Conservation (phyloP, 2,888 invertebrate species). For the Sphaerophoria taeniata region DNA sequence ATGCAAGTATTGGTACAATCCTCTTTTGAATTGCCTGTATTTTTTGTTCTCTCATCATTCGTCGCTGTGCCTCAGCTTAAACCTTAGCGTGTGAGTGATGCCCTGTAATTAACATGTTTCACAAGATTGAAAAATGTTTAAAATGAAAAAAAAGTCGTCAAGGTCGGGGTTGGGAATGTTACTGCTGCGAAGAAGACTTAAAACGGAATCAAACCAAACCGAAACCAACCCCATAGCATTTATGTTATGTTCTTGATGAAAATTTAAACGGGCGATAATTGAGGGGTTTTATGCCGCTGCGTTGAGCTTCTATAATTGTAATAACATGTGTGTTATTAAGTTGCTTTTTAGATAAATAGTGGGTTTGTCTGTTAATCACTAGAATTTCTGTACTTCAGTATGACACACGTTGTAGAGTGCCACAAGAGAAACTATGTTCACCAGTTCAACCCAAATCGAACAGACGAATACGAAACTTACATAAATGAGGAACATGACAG, state of each 20-base stretch:
- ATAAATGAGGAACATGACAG: no score
- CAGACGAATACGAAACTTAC: no score
- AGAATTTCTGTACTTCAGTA: no score
- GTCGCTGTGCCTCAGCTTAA: no score
- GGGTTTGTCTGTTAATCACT: no score
- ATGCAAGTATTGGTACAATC: no score
- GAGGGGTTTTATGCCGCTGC: slow-evolving; percentile 54
- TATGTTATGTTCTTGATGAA: slow-evolving; percentile 58
- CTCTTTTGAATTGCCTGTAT: slow-evolving; percentile 47
- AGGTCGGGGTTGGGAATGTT: background rate
- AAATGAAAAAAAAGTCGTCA: slow-evolving; percentile 24
- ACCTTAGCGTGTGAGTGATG: slow-evolving; percentile 13
- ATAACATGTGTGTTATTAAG: slow-evolving; percentile 67
- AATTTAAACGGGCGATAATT: slow-evolving; percentile 73
- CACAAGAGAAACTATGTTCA: no score
- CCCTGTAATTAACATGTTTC: slow-evolving; percentile 66
- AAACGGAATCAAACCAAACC: background rate
- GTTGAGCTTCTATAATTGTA: slow-evolving; percentile 42
- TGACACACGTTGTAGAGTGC: no score
- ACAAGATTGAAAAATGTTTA: background rate
- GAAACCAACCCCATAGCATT: slow-evolving; percentile 45
- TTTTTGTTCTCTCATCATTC: background rate
- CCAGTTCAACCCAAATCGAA: no score
- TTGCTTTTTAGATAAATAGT: slow-evolving; percentile 28
- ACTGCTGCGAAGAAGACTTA: no score